Evolutionary conservation across 2,888 invertebrate species (phyloP), one percentile per base, ranked within the genome.

Genomic region (Trichopoda pennipes): DNA sequence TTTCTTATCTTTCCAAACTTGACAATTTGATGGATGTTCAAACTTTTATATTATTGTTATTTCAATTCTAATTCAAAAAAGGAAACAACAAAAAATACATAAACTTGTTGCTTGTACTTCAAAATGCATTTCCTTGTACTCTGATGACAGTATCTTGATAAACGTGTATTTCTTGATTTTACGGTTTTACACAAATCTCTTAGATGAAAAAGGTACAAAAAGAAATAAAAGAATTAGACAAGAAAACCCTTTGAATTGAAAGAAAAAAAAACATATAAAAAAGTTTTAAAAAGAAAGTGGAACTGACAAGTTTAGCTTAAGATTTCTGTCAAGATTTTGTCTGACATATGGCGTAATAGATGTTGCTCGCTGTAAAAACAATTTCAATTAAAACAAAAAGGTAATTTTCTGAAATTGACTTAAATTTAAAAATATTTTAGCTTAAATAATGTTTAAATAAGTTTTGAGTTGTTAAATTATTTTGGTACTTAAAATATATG

Each of bases 11-110:
- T 21, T 68, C 32, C 19, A 12, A 68, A 17, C 53, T 76, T 85
- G 85, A 80, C 85, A 84, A 32, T 61, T 80, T 85, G 85, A 85
- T 85, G 72, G 75, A 85, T 84, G 82, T 82, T 83, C 83, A 83
- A 83, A 81, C 81, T 80, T 84, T 80, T 83, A 76, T 80, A 75
- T 80, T 75, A 83, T 81, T 79, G 53, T 79, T 28, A 28, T 32
- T 69, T 66, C 47, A 73, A 49, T 68, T 68, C 55, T 60, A 73
- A 63, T 77, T 61, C 61, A 47, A 75, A 58, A 42, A 6, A 2
- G 8, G 8, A 6, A 28, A 28, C n/a, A 28, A 6, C 4, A 28
- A 4, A 28, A 53, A 68, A 55, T 53, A 49, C 61, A 61, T 77
- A 61, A 55, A 69, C 69, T 55, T 76, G 69, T 68, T 69, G 53